Percentiles rank a stretch among this genome's conserved stretches.
These are phyloP conservation scores for Bettongia penicillata DNA, from an alignment of 2,113 vertebrate species.

Conservation along the genomic window DNA sequence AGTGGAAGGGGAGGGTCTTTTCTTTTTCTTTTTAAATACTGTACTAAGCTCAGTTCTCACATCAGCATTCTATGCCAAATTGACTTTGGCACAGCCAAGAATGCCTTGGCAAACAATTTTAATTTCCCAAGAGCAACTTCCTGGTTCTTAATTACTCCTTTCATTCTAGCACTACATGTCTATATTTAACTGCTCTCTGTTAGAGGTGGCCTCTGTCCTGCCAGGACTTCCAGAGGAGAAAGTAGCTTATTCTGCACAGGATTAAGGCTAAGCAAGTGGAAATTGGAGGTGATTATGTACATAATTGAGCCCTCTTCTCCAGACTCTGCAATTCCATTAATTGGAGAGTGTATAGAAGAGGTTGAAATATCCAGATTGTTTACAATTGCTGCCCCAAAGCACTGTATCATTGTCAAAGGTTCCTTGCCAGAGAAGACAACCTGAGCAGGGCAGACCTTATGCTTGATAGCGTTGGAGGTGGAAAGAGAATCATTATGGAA, in stretches of 20 bases:
- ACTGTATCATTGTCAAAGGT: background rate
- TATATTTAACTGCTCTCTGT: constrained; percentile 76
- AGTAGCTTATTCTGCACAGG: constrained; percentile 66
- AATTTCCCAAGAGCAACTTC: constrained; percentile 78
- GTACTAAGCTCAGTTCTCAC: constrained; percentile 45
- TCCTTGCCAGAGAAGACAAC: background rate
- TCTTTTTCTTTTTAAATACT: background rate
- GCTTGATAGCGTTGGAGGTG: background rate
- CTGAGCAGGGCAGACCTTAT: background rate
- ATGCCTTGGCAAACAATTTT: constrained; percentile 75
- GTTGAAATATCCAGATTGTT: background rate
- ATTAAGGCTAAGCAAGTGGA: background rate
- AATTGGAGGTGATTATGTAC: constrained; percentile 59
- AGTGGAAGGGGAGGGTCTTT: constrained; percentile 14
- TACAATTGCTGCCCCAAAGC: background rate
- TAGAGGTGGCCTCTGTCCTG: constrained; percentile 56
- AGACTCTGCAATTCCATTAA: constrained; percentile 30
- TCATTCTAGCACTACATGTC: constrained; percentile 74
- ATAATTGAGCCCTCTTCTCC: constrained; percentile 48
- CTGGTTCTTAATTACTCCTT: constrained; percentile 81
- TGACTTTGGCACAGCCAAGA: constrained; percentile 65
- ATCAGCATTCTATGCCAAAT: constrained; percentile 67
- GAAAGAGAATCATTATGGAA: background rate
- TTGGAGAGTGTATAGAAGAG: background rate
- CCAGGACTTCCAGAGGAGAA: constrained; percentile 68